Percentiles rank a stretch among this genome's conserved stretches.
These are phyloP conservation scores for Agriopis leucophaearia DNA, from an alignment of 2,888 invertebrate species.

Conservation along the genomic window DNA sequence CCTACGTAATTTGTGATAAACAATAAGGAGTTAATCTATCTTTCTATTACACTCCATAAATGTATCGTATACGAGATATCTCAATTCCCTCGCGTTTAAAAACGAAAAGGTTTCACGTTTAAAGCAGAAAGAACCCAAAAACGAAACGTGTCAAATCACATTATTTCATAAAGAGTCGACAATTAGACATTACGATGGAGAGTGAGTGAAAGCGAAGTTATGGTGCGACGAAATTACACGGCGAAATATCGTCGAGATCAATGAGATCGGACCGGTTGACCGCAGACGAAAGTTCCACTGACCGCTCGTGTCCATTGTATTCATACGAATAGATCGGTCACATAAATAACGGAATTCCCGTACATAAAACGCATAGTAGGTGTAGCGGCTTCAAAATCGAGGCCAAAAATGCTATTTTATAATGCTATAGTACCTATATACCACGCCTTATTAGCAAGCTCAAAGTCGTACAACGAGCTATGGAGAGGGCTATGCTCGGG, in stretches of 20 bases:
- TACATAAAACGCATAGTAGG: background rate
- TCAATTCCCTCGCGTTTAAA: too few relatives aligned
- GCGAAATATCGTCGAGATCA: conserved; percentile 46
- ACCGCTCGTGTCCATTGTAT: conserved; percentile 43
- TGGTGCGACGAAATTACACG: conserved; percentile 37
- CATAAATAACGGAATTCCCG: background rate
- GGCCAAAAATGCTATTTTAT: too few relatives aligned
- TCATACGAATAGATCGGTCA: background rate
- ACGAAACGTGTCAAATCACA: conserved; percentile 21
- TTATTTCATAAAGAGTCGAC: conserved; percentile 25
- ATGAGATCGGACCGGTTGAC: conserved; percentile 57
- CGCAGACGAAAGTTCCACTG: conserved; percentile 57
- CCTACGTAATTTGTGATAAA: too few relatives aligned
- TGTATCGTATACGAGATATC: too few relatives aligned
- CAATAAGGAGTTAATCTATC: too few relatives aligned
- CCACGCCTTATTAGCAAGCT: too few relatives aligned
- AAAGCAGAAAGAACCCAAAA: conserved; percentile 9
- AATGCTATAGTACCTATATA: too few relatives aligned
- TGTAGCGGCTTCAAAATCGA: too few relatives aligned
- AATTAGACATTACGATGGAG: conserved; percentile 26
- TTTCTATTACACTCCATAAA: too few relatives aligned
- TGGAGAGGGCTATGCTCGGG: too few relatives aligned
- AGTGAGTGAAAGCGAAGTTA: conserved; percentile 52
- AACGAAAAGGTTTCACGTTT: background rate
- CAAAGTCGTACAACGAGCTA: too few relatives aligned